phyloP scores from a whole-genome alignment of 2,888 invertebrate species.

The Dermolepida albohirtum region DNA sequence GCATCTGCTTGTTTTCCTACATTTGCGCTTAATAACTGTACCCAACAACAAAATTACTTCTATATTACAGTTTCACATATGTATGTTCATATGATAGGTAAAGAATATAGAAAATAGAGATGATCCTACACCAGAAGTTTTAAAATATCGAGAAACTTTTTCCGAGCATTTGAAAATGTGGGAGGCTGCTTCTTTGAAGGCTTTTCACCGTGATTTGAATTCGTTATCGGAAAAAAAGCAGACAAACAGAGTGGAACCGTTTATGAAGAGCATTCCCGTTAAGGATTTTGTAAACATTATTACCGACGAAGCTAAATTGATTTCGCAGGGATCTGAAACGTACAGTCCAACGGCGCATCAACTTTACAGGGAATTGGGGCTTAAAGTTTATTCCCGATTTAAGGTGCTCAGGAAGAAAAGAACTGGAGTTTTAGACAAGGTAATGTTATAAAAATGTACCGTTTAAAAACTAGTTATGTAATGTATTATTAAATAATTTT shows the following conservation, averaged over 20 bases:
- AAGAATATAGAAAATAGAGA: conserved; percentile 58
- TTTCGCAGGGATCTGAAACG: conserved; percentile 83
- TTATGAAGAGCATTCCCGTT: conserved; percentile 59
- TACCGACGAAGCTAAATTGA: conserved; percentile 74
- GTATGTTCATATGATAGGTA: conserved; percentile 53
- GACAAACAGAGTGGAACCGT: conserved; percentile 58
- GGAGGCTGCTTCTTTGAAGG: conserved; percentile 72
- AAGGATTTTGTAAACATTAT: conserved; percentile 72
- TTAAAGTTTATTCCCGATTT: conserved; percentile 75
- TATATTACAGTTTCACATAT: conserved; percentile 1
- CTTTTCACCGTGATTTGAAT: conserved; percentile 78
- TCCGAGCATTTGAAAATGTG: conserved; percentile 74
- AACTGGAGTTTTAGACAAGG: conserved; percentile 76
- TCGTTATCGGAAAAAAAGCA: conserved; percentile 70
- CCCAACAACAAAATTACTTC: too few species aligned
- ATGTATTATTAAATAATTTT: too few species aligned
- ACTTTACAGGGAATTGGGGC: conserved; percentile 76
- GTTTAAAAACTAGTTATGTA: background rate
- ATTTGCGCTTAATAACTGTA: too few species aligned
- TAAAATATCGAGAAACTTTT: conserved; percentile 68
- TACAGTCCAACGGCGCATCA: conserved; percentile 78
- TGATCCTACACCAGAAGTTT: conserved; percentile 54
- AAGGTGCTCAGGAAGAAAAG: conserved; percentile 75
- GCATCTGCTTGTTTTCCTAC: too few species aligned
- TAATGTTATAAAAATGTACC: conserved; percentile 57